Percentiles rank a stretch among this genome's conserved stretches.
Conservation (phyloP, 2,113 vertebrate species). For the Erpornis zantholeuca region DNA sequence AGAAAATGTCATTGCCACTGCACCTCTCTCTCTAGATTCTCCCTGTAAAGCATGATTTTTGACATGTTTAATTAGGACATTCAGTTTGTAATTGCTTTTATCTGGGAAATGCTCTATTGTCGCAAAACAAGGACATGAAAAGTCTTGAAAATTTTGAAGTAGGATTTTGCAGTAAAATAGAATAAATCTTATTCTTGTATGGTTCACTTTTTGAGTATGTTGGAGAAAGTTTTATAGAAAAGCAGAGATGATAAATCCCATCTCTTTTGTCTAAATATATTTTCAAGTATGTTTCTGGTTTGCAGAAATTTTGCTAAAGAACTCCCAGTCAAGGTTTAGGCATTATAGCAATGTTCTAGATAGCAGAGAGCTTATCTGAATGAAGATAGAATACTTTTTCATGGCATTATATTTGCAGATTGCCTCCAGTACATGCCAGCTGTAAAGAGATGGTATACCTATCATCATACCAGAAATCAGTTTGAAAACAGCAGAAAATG, state of each 20-base stretch:
- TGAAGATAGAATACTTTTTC: neutral
- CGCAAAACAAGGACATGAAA: neutral
- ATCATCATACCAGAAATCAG: neutral
- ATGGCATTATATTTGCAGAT: neutral
- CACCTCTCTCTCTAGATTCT: neutral
- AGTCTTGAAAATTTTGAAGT: neutral
- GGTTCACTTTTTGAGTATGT: neutral
- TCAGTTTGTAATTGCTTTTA: neutral
- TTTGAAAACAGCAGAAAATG: neutral
- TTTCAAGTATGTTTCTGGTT: neutral
- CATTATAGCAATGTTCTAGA: neutral
- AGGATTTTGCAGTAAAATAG: neutral
- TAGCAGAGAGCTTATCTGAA: neutral
- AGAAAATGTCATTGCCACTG: neutral
- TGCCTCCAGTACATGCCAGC: neutral
- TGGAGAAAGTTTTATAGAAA: neutral
- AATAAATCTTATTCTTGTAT: neutral
- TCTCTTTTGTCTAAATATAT: neutral
- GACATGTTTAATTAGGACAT: neutral
- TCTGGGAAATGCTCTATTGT: neutral
- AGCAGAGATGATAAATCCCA: neutral
- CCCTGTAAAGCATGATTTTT: neutral
- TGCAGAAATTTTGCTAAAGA: slow-evolving; percentile 13
- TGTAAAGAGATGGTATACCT: neutral
- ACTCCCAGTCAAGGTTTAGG: neutral